Conservation (phyloP, 2,888 invertebrate species). For the Timandra comae region DNA sequence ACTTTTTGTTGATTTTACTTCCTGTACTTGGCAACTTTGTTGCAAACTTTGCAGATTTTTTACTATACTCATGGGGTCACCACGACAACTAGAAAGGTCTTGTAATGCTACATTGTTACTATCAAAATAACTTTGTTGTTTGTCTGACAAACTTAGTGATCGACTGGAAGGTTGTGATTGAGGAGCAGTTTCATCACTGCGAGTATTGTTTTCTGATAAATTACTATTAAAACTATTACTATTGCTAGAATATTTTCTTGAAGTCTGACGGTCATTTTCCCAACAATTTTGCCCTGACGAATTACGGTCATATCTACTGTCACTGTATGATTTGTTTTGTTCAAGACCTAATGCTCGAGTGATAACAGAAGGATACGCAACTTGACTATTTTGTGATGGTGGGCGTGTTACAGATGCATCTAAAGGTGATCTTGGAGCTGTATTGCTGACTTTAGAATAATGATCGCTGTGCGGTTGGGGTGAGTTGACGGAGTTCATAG, state of each 20-base stretch:
- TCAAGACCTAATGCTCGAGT: conserved; percentile 82
- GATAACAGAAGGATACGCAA: conserved; percentile 90
- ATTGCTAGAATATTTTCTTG: conserved; percentile 69
- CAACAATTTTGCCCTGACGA: conserved; percentile 74
- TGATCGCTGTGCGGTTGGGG: conserved; percentile 81
- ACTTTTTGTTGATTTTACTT: conserved; percentile 69
- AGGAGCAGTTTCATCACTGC: conserved; percentile 56
- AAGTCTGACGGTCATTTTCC: conserved; percentile 72
- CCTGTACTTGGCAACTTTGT: conserved; percentile 77
- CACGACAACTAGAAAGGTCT: conserved; percentile 84
- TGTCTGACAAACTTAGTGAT: conserved; percentile 65
- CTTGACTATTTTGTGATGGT: conserved; percentile 77
- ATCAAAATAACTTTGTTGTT: conserved; percentile 82
- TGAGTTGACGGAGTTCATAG: conserved; percentile 85
- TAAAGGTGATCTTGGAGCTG: conserved; percentile 81
- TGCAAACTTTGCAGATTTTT: conserved; percentile 82
- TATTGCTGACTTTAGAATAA: conserved; percentile 63
- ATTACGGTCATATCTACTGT: conserved; percentile 73
- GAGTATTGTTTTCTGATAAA: conserved; percentile 66
- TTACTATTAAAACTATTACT: conserved; percentile 55
- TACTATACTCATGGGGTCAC: conserved; percentile 86
- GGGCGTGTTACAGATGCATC: conserved; percentile 82
- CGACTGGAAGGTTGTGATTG: conserved; percentile 66
- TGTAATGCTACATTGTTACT: conserved; percentile 79
- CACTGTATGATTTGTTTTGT: conserved; percentile 73